Conservation (phyloP, 1,140 invertebrate genomes). For the Neuroterus valhalla region DNA sequence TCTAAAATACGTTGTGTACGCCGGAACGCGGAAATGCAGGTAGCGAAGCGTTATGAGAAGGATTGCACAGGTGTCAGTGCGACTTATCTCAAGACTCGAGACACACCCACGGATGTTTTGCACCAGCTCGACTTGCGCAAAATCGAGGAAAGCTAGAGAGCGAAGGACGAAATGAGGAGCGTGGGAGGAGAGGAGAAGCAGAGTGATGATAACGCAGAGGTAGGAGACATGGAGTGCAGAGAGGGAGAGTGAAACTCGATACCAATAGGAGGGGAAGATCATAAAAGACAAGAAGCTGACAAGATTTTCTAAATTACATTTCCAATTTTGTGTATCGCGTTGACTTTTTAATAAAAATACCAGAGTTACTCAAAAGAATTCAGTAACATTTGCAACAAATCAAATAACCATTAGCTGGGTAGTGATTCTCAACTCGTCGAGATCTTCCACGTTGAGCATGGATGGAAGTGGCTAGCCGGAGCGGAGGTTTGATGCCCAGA, state of each 20-base stretch:
- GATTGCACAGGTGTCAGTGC: conserved; percentile 47
- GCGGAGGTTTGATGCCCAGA: too few species aligned
- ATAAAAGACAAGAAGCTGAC: background rate
- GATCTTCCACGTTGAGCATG: too few species aligned
- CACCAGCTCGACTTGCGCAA: conserved; percentile 17
- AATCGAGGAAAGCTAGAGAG: conserved; percentile 5
- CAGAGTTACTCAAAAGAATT: too few species aligned
- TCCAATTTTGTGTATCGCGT: background rate
- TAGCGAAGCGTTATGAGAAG: background rate
- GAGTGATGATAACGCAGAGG: background rate
- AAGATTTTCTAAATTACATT: background rate
- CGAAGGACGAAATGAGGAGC: conserved; percentile 10
- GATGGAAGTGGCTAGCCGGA: too few species aligned
- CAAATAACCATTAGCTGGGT: too few species aligned
- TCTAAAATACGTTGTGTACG: background rate
- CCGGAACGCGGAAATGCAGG: background rate
- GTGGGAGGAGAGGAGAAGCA: conserved; percentile 27
- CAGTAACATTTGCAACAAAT: too few species aligned
- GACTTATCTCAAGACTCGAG: conserved; percentile 57
- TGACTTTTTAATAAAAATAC: too few species aligned
- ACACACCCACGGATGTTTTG: conserved; percentile 50
- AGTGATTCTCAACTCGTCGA: too few species aligned
- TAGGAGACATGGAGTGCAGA: conserved; percentile 26
- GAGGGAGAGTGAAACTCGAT: conserved; percentile 33
- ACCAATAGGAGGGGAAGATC: background rate